These are phyloP conservation scores for Nycticryphes semicollaris DNA, from an alignment of 2,113 vertebrate species.

Conservation along the genomic window DNA sequence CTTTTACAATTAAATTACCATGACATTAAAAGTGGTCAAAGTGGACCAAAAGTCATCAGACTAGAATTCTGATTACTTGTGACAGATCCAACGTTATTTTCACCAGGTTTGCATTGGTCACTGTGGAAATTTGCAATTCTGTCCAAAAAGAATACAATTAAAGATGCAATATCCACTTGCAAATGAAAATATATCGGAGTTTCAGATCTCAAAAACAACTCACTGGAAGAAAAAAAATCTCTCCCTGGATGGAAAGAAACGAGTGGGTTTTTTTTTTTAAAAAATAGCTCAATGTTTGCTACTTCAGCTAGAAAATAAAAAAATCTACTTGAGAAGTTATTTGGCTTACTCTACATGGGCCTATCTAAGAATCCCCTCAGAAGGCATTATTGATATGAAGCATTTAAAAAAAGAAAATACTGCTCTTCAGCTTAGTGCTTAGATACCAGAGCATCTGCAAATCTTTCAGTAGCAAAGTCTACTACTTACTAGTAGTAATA, in stretches of 20 bases:
- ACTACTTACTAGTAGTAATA: neutral
- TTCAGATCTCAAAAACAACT: constrained; percentile 52
- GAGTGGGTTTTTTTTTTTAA: neutral
- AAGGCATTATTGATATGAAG: neutral
- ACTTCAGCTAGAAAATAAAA: neutral
- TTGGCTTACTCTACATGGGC: neutral
- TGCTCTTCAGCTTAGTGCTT: neutral
- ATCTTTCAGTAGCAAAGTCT: neutral
- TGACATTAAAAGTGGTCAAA: constrained; percentile 20
- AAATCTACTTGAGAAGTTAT: neutral
- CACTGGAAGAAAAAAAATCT: neutral
- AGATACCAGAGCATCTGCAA: neutral
- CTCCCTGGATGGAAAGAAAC: neutral
- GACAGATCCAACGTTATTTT: constrained; percentile 62
- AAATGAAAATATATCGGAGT: constrained; percentile 50
- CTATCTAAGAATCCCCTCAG: neutral
- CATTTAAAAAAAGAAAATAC: neutral
- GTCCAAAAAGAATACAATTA: constrained; percentile 64
- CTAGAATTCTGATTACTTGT: constrained; percentile 30
- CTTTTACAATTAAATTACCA: constrained; percentile 38
- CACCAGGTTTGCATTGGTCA: constrained; percentile 36
- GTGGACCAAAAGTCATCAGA: constrained; percentile 24
- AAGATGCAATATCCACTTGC: constrained; percentile 49
- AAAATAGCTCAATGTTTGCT: neutral
- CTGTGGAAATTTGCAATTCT: constrained; percentile 59